Evolutionary conservation across 2,797 vertebrate species (phyloP), one percentile per base, ranked within the genome.

Genomic region (Betta splendens): DNA sequence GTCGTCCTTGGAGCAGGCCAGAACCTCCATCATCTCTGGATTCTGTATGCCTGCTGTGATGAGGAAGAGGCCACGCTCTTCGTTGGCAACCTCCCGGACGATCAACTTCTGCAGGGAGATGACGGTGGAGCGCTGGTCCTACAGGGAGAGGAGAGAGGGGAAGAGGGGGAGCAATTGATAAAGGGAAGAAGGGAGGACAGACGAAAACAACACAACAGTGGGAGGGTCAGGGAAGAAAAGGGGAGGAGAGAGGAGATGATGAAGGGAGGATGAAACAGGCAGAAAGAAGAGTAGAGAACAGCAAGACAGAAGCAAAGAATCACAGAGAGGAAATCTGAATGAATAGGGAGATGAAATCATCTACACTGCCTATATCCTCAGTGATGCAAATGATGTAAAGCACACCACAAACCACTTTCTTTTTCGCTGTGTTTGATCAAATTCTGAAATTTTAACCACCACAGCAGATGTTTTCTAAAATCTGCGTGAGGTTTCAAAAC

Each of bases 101-200:
- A 99, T 98, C 77, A 98, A 25, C 87, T 97, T 99, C 90, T 99
- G 98, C 47, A 99, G 86, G 32, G 96, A 97, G 86, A 99, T 93
- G 57, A 98, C 96, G 0, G 98, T 97, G 38, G 96, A 96, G 64
- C 93, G 96, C 85, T 98, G 96, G 85, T 99, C 97, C 98, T 98
- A 49, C 22, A 29, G 48, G 56, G 39, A 40, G 23, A 62, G 7
- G 17, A 36, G 54, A 76, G 64, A 37, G 44, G 49, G 38, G 29
- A 22, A 37, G 47, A 18, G 50, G n/a, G 37, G 17, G 39, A 55
- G 31, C 53, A 43, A 40, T 64, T 18, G 67, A 67, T 65, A 58
- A 48, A 72, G 42, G 46, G 26, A 3, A 63, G 23, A 54, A 51
- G 48, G 62, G 44, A 63, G 45, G 63, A 69, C 57, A 56, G 53